A percentile compares a stretch with the other conserved stretches of the same genome.
phyloP scores from a whole-genome alignment of 2,113 vertebrate species.

The Ptilorrhoa leucosticta region DNA sequence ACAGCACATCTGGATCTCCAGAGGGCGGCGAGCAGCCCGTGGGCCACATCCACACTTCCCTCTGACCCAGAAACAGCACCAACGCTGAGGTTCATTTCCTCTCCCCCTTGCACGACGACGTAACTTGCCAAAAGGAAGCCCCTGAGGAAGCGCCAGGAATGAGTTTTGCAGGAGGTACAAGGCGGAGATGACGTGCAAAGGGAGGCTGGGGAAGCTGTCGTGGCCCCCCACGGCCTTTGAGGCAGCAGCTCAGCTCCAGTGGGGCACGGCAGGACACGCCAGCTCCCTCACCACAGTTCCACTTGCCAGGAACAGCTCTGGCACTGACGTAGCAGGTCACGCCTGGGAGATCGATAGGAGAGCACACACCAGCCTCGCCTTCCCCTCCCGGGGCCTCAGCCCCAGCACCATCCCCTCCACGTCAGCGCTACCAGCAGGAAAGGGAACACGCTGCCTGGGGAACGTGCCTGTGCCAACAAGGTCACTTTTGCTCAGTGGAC shows the following conservation, averaged over 20 bases:
- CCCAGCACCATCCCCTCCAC: neutral
- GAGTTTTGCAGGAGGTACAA: neutral
- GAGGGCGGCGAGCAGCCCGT: rapidly evolving
- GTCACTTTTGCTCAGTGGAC: neutral
- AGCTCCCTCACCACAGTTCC: neutral
- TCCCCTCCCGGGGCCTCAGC: neutral
- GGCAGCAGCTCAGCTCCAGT: neutral
- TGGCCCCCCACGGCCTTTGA: neutral
- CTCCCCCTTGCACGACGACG: neutral
- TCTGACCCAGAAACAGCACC: neutral
- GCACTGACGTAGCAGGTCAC: neutral
- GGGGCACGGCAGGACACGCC: rapidly evolving
- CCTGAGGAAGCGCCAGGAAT: neutral
- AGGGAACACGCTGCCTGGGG: neutral
- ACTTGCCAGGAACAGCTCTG: neutral
- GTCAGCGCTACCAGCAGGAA: neutral
- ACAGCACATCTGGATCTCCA: neutral
- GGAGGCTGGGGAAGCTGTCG: neutral
- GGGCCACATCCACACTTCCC: neutral
- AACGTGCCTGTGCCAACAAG: neutral
- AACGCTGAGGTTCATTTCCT: neutral
- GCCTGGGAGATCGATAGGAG: neutral
- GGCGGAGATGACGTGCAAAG: neutral
- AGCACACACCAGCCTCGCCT: neutral
- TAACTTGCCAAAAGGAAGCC: neutral